A percentile compares a stretch with the other conserved stretches of the same genome.
phyloP scores from a whole-genome alignment of 2,113 vertebrate genomes.

The Carollia perspicillata region DNA sequence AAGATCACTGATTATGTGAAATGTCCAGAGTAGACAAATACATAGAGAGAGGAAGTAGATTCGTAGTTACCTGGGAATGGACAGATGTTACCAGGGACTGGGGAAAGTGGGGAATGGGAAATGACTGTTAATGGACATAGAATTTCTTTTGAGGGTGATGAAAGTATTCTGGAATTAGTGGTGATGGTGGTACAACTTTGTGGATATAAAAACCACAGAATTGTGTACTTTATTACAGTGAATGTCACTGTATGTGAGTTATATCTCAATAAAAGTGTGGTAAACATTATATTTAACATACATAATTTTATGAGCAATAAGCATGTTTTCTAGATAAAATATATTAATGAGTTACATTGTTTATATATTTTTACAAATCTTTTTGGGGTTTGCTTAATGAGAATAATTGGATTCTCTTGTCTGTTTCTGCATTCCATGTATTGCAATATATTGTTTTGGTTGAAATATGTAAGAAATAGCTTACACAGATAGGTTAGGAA shows the following conservation, averaged over 20 bases:
- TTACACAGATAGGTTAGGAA: background rate
- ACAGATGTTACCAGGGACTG: background rate
- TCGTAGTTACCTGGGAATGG: background rate
- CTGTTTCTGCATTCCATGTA: background rate
- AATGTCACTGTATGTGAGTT: background rate
- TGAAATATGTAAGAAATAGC: background rate
- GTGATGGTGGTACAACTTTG: background rate
- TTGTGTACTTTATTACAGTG: background rate
- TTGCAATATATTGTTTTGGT: background rate
- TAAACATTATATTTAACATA: background rate
- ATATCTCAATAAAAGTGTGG: background rate
- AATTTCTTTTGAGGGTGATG: background rate
- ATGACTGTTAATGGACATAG: background rate
- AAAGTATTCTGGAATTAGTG: conserved; percentile 5
- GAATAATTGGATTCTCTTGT: background rate
- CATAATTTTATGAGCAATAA: background rate
- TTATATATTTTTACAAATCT: background rate
- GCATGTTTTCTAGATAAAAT: background rate
- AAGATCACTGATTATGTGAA: background rate
- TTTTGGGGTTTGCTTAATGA: background rate
- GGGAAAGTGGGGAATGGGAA: background rate
- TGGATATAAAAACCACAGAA: background rate
- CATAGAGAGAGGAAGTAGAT: background rate
- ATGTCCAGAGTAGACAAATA: background rate
- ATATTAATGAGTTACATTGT: background rate